Percentiles rank a stretch among this genome's conserved stretches.
Conservation (phyloP, 2,113 vertebrate species). For the Speoplatyrhinus poulsoni region DNA sequence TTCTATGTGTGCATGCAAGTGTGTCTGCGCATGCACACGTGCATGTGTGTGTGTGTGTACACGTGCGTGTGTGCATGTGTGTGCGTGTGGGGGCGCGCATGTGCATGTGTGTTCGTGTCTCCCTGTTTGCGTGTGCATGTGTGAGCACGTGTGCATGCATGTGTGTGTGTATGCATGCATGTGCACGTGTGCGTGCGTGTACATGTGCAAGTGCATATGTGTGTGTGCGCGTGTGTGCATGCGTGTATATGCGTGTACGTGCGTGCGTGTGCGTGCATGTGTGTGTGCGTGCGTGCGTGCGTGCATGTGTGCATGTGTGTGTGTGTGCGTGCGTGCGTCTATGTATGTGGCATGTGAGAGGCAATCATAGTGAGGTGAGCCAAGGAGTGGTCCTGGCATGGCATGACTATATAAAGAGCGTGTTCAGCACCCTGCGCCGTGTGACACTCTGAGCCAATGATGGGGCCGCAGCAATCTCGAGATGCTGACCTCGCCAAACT, state of each 20-base stretch:
- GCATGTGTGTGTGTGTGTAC: not conserved
- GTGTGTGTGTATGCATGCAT: no score
- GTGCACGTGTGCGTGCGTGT: no score
- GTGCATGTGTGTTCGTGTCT: no score
- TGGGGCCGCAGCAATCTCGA: constrained; percentile 66
- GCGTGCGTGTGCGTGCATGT: not conserved
- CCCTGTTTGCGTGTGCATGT: no score
- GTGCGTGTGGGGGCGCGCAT: not conserved
- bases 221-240: not conserved
- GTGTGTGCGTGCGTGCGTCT: not conserved
- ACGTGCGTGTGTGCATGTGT: not conserved
- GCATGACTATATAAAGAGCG: constrained; percentile 77
- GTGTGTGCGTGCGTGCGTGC: not conserved
- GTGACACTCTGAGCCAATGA: constrained; percentile 75
- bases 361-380: constrained; percentile 44
- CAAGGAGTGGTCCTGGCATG: constrained; percentile 61
- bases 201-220: no score
- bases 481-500: constrained; percentile 78
- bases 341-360: constrained; percentile 9
- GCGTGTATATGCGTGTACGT: not conserved
- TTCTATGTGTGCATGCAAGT: not conserved
- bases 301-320: not conserved
- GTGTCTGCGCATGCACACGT: not conserved
- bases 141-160: no score
- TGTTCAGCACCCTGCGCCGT: constrained; percentile 76